Evolutionary conservation across 2,113 vertebrate species (phyloP).

Genomic region (Leptosomus discolor): DNA sequence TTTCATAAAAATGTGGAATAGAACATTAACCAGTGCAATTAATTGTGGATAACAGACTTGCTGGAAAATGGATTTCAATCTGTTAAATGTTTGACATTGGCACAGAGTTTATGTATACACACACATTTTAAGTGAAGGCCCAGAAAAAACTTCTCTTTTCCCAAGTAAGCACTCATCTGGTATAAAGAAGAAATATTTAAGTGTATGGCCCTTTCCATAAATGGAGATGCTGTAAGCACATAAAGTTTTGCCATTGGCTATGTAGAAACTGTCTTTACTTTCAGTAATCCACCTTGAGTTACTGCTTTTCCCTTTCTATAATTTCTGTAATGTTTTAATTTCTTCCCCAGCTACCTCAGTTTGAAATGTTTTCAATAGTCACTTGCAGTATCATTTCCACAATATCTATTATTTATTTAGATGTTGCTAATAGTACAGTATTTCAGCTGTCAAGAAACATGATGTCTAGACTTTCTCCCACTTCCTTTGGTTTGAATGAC

Average conservation of each 20-base stretch:
- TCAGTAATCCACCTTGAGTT: neutral
- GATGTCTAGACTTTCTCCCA: conserved; percentile 13
- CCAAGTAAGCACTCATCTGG: neutral
- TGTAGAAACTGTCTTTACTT: neutral
- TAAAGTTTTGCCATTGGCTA: neutral
- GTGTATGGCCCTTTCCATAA: neutral
- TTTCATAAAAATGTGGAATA: neutral
- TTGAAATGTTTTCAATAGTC: neutral
- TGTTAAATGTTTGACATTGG: neutral
- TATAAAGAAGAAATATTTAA: conserved; percentile 14
- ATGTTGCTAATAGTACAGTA: conserved; percentile 6
- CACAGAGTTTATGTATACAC: neutral
- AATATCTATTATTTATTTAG: conserved; percentile 41
- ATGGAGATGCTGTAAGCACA: neutral
- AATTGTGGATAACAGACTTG: neutral
- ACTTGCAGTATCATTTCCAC: neutral
- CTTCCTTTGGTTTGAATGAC: conserved; percentile 23
- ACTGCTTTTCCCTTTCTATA: neutral
- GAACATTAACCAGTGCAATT: neutral
- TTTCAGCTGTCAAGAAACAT: conserved; percentile 27
- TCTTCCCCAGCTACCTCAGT: neutral
- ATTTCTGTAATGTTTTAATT: neutral
- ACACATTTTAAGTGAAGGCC: neutral
- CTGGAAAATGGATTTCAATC: neutral
- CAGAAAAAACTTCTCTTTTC: neutral